Conservation (phyloP, 2,113 vertebrate species). For the Herpetotheres cachinnans region DNA sequence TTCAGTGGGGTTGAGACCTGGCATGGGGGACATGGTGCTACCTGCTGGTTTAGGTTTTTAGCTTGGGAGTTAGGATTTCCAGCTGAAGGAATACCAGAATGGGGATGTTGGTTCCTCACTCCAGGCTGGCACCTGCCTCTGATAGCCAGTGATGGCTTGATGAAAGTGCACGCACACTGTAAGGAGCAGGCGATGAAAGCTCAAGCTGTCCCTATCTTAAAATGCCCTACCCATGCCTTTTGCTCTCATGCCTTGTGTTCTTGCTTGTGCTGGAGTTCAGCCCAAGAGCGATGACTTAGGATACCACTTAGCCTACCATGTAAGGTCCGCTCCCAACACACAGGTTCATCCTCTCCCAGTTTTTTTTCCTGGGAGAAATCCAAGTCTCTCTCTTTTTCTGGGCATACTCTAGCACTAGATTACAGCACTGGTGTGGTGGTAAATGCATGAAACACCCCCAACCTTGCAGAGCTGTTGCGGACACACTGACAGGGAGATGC, state of each 20-base stretch:
- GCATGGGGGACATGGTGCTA: fast-evolving
- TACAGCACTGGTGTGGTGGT: not conserved
- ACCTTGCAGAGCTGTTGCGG: not conserved
- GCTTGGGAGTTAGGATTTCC: not conserved
- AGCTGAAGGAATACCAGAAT: not conserved
- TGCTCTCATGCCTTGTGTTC: not conserved
- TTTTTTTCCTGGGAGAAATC: not conserved
- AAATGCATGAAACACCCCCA: not conserved
- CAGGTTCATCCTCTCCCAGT: not conserved
- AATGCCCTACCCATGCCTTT: not conserved
- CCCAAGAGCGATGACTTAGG: not conserved
- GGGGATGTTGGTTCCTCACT: not conserved
- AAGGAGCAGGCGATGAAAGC: not conserved
- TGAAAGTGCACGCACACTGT: not conserved
- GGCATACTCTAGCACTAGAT: not conserved
- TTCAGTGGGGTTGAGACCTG: not conserved
- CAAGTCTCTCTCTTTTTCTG: not conserved
- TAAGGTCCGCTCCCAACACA: not conserved
- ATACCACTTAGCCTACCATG: not conserved
- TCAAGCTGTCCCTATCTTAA: not conserved
- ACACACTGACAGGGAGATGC: not conserved
- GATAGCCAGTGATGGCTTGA: not conserved
- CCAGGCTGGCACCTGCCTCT: not conserved
- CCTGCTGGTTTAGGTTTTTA: not conserved
- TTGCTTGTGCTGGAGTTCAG: not conserved